Base-by-base conservation (phyloP, 1,140 invertebrate species). In the Scaptomyza pallida region DNA sequence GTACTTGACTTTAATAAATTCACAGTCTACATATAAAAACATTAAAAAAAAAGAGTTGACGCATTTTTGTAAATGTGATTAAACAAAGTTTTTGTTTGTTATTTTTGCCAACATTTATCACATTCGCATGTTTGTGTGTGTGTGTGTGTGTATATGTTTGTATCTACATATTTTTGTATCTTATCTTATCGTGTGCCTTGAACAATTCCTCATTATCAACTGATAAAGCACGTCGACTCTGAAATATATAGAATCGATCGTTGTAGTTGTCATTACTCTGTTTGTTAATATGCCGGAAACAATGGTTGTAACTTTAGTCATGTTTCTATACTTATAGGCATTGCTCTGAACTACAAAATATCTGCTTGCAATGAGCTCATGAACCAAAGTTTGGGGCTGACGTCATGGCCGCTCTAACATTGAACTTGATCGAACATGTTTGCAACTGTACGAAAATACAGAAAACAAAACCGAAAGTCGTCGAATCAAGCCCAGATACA, bases 161-260 rank as follows among this genome's bases (percentile, higher is more conserved):
- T 63, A 55, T 63, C 30, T 51, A 50, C 50, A 62, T 67, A 26
- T 30, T 2, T 57, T 40, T 60, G 12, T 50, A 72, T 67, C 48
- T 72, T 67, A 72, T 72, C 69, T 59, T 54, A 60, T 69, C 65
- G 43, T 19, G 10, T 41, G 63, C 69, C 54, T 67, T 60, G 54
- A 72, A 50, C 62, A 72, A 72, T 67, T 72, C 54, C 62, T 59
- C 69, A 67, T 72, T 72, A 72, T 67, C 69, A 55, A 23, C 41
- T 52, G 69, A 72, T 72, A 71, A n/a, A 65, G 26, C 16, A n/a
- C 37, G 19, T 51, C 45, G 55, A 15, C 45, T 35, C 21, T 16
- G 50, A n/a, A 30, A n/a, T 17, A 48, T 30, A n/a, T 17, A 48
- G 21, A 69, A 55, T 65, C 54, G 54, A 59, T 65, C 21, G 45